Percentiles rank a stretch among this genome's conserved stretches.
phyloP scores from a whole-genome alignment of 1,140 invertebrate species.

The Dendrolimus punctatus region DNA sequence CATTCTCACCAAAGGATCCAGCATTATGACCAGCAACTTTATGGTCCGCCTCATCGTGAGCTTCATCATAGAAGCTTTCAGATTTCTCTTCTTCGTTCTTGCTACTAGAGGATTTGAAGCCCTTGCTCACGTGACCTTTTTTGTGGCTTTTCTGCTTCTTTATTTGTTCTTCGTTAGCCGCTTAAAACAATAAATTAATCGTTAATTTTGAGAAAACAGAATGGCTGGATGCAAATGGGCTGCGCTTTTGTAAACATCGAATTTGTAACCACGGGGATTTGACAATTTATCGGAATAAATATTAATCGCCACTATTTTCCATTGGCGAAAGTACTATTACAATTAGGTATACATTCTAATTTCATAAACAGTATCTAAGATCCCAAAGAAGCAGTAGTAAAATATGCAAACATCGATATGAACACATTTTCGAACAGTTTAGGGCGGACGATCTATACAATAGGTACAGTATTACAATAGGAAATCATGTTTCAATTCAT shows the following conservation, averaged over 20 bases:
- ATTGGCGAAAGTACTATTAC: too few relatives aligned
- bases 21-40: slow-evolving; percentile 69
- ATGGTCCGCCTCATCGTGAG: slow-evolving; percentile 75
- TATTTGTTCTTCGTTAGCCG: slow-evolving; percentile 67
- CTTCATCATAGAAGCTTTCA: slow-evolving; percentile 78
- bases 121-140: slow-evolving; percentile 77
- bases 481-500: too few relatives aligned
- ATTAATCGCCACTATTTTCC: background rate
- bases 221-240: too few relatives aligned
- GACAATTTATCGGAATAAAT: slow-evolving; percentile 10
- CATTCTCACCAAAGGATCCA: slow-evolving; percentile 71
- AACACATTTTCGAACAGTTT: too few relatives aligned
- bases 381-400: too few relatives aligned
- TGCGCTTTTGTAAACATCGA: too few relatives aligned
- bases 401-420: too few relatives aligned
- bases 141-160: slow-evolving; percentile 74
- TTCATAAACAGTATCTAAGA: too few relatives aligned
- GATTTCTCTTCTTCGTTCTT: slow-evolving; percentile 79
- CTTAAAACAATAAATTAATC: slow-evolving; percentile 21
- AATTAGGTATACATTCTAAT: too few relatives aligned
- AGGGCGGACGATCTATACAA: too few relatives aligned
- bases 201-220: slow-evolving; percentile 4
- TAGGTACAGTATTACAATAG: too few relatives aligned
- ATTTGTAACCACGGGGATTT: slow-evolving; percentile 4
- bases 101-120: slow-evolving; percentile 76